Conservation (phyloP, 2,888 invertebrate genomes). For the Drosophila paranaensis region DNA sequence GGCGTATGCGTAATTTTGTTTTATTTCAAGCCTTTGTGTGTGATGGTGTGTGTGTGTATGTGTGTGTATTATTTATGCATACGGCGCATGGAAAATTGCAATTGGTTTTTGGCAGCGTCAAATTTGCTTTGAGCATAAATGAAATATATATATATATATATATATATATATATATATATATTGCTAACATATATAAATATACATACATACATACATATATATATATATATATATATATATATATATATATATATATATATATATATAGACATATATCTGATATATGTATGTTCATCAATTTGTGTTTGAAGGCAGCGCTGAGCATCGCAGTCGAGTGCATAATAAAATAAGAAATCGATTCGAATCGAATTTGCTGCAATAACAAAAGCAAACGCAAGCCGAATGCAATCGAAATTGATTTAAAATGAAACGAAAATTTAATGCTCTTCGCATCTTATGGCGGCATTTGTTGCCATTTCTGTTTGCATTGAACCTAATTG, state of each 20-base stretch:
- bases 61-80: constrained; percentile 75
- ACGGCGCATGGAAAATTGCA: constrained; percentile 75
- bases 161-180: constrained; percentile 16
- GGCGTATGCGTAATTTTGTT: constrained; percentile 77
- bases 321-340: constrained; percentile 46
- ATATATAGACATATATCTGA: constrained; percentile 15
- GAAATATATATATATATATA: constrained; percentile 54
- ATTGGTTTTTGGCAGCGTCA: constrained; percentile 71
- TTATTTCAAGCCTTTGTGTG: constrained; percentile 59
- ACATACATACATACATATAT: constrained; percentile 33
- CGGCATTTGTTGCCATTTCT: background rate
- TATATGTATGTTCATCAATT: background rate
- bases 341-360: constrained; percentile 52
- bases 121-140: constrained; percentile 72
- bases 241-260: constrained; percentile 15
- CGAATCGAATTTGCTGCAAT: constrained; percentile 39
- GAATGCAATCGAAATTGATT: constrained; percentile 21
- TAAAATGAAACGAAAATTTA: constrained; percentile 22
- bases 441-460: constrained; percentile 7
- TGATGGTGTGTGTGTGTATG: constrained; percentile 13
- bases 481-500: constrained; percentile 2
- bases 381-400: constrained; percentile 13
- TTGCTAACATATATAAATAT: constrained; percentile 30
- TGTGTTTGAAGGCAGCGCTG: constrained; percentile 23
- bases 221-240: constrained; percentile 42